These are phyloP conservation scores for Caenorhabditis becei DNA, from an alignment of 2,888 invertebrate species.

Conservation along the genomic window DNA sequence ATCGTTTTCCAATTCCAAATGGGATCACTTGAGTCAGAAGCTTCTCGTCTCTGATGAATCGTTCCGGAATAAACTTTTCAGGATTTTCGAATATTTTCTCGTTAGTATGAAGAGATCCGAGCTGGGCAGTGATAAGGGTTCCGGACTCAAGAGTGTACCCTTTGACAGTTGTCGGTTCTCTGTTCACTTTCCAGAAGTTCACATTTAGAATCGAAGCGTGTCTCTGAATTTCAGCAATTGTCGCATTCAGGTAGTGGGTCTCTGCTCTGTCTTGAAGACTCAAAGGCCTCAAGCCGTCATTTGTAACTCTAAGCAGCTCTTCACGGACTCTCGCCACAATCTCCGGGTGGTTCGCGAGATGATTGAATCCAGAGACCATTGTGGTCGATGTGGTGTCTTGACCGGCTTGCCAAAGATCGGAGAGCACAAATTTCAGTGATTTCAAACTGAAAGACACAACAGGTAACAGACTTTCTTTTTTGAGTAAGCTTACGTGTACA, in stretches of 20 bases:
- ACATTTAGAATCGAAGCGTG: conserved; percentile 58
- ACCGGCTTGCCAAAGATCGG: conserved; percentile 67
- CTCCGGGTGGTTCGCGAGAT: conserved; percentile 59
- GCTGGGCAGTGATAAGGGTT: conserved; percentile 57
- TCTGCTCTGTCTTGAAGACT: conserved; percentile 39
- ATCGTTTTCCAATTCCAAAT: conserved; percentile 64
- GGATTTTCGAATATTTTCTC: conserved; percentile 36
- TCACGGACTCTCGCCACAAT: conserved; percentile 36
- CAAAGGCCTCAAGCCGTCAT: conserved; percentile 27
- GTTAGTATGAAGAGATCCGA: conserved; percentile 59
- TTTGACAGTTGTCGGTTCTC: conserved; percentile 47
- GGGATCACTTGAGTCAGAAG: conserved; percentile 52
- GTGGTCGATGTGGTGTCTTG: conserved; percentile 66
- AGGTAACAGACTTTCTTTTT: neutral
- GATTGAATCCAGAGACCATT: conserved; percentile 52
- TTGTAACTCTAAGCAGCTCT: conserved; percentile 48
- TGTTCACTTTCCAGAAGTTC: conserved; percentile 56
- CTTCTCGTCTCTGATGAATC: conserved; percentile 54
- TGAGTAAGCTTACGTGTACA: conserved; percentile 6
- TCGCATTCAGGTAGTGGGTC: conserved; percentile 50
- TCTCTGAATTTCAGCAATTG: conserved; percentile 58
- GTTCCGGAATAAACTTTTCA: conserved; percentile 53
- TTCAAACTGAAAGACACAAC: conserved; percentile 12
- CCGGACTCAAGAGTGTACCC: conserved; percentile 49
- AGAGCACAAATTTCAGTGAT: conserved; percentile 45